phyloP scores from a whole-genome alignment of 2,113 vertebrate species.

The Gorsachius goisagi region DNA sequence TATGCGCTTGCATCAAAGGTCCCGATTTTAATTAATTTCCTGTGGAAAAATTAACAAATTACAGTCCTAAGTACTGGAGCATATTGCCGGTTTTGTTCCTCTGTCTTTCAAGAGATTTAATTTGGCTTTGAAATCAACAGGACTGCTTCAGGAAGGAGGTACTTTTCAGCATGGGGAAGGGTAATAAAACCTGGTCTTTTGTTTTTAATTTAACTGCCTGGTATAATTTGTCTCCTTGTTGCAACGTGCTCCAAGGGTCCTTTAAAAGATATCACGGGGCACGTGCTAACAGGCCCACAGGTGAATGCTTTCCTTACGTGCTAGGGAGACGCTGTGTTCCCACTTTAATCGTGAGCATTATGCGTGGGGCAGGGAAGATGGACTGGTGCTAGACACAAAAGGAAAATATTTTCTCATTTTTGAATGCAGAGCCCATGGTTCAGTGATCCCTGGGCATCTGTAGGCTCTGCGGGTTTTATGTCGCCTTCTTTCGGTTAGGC shows the following conservation, averaged over 20 bases:
- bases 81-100: neutral
- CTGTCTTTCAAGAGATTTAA: neutral
- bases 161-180: neutral
- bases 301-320: neutral
- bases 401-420: neutral
- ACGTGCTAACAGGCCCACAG: fast-evolving
- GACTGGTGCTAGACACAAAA: neutral
- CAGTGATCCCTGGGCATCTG: too few species aligned
- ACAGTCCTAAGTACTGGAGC: neutral
- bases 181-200: neutral
- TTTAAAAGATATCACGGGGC: neutral
- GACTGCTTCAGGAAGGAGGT: neutral
- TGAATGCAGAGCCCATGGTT: neutral
- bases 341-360: neutral
- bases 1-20: neutral
- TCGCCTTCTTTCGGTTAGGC: neutral
- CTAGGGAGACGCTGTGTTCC: neutral
- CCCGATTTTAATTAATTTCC: neutral
- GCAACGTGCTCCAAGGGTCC: neutral
- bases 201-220: neutral
- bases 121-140: neutral
- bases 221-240: neutral
- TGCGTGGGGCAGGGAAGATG: fast-evolving
- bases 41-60: neutral
- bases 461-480: neutral